phyloP scores from a whole-genome alignment of 2,113 vertebrate genomes.

The Leptobrachium leishanense region DNA sequence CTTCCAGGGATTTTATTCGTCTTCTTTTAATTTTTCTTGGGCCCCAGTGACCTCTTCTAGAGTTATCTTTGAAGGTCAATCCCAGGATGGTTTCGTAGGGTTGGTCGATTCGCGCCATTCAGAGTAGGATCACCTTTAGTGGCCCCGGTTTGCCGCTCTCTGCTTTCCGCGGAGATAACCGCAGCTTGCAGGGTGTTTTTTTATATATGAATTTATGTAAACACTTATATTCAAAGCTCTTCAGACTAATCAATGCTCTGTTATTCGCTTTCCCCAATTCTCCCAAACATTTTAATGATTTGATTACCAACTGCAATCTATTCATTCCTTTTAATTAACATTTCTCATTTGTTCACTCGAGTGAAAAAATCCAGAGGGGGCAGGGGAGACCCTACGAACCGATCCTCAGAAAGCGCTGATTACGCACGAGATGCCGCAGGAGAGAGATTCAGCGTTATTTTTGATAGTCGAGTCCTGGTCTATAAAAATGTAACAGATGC shows the following conservation, averaged over 20 bases:
- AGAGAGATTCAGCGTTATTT: too few relatives aligned
- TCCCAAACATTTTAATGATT: slow-evolving; percentile 41
- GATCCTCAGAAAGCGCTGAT: background rate
- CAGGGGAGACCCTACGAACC: background rate
- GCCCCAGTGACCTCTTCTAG: too few relatives aligned
- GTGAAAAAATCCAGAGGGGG: background rate
- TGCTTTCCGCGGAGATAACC: slow-evolving; percentile 1
- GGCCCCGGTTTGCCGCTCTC: background rate
- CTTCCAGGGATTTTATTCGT: background rate
- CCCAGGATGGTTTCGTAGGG: too few relatives aligned
- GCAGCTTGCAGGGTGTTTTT: background rate
- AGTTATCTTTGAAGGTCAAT: too few relatives aligned
- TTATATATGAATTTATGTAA: slow-evolving; percentile 31
- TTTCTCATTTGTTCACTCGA: slow-evolving; percentile 38
- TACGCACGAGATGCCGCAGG: background rate
- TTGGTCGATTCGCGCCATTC: too few relatives aligned
- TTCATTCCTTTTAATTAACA: slow-evolving; percentile 29
- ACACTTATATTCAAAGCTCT: slow-evolving; percentile 32
- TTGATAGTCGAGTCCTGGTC: too few relatives aligned
- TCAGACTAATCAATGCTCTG: slow-evolving; percentile 12
- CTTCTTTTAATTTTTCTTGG: background rate
- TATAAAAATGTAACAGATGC: too few relatives aligned
- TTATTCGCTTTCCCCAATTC: slow-evolving; percentile 8
- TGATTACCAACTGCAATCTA: slow-evolving; percentile 42
- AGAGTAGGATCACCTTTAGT: too few relatives aligned